These are phyloP conservation scores for Xiphophorus hellerii DNA, from an alignment of 2,113 vertebrate genomes.

Conservation along the genomic window DNA sequence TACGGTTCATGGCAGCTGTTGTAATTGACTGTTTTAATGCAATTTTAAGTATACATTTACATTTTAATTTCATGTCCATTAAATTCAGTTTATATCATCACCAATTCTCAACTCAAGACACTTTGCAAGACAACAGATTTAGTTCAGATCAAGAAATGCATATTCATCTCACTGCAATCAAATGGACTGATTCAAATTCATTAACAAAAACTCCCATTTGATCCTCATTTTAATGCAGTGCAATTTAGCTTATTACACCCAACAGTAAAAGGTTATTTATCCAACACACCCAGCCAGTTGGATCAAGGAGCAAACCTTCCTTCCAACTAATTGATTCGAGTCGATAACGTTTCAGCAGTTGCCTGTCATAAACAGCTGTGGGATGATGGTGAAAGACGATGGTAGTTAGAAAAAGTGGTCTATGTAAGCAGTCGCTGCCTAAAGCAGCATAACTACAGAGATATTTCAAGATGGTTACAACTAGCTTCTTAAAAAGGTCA, in stretches of 20 bases:
- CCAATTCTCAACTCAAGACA: too few species aligned
- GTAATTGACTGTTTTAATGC: too few species aligned
- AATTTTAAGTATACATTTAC: too few species aligned
- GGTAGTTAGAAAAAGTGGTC: too few species aligned
- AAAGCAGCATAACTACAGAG: too few species aligned
- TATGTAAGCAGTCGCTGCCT: too few species aligned
- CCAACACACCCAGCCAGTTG: not conserved
- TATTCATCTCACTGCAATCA: not conserved
- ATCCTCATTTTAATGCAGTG: not conserved
- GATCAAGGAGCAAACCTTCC: not conserved
- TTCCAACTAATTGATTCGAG: not conserved
- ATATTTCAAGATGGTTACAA: too few species aligned
- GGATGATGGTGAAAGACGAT: not conserved
- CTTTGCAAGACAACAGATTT: not conserved
- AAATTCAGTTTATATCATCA: too few species aligned
- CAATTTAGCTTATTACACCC: not conserved
- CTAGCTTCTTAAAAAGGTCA: too few species aligned
- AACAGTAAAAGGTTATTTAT: not conserved
- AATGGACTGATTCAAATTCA: not conserved
- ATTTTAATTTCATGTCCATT: too few species aligned
- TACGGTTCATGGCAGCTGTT: not conserved
- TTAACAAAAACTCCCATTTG: not conserved
- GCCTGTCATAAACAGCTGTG: not conserved
- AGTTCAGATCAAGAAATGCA: not conserved
- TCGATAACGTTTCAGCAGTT: not conserved